Percentiles rank a stretch among this genome's conserved stretches.
phyloP scores from a whole-genome alignment of 37 sponge, comb jelly and placozoan species.

The Oscarella lobularis region DNA sequence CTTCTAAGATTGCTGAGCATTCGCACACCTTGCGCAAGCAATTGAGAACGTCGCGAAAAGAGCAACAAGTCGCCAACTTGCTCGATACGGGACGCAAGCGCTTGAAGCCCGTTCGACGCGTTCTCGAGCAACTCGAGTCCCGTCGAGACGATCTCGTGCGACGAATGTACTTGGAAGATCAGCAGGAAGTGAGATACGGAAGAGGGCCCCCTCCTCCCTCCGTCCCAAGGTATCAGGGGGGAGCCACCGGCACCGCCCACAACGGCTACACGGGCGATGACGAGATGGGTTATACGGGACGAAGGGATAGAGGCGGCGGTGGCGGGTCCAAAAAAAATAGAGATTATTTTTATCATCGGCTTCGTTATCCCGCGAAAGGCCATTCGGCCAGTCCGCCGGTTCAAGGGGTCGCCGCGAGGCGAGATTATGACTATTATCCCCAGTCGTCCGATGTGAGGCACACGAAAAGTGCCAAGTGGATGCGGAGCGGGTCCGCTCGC shows the following conservation, averaged over 20 bases:
- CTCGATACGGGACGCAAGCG: neutral
- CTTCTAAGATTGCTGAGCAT: neutral
- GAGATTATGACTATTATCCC: neutral
- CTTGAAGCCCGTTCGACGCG: neutral
- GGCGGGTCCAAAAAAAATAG: neutral
- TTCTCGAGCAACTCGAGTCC: neutral
- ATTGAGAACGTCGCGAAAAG: neutral
- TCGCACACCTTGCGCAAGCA: neutral
- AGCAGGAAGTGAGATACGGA: neutral
- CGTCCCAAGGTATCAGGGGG: neutral
- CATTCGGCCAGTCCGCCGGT: too few relatives aligned
- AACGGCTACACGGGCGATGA: neutral
- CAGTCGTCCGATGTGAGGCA: neutral
- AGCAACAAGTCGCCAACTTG: neutral
- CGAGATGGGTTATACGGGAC: neutral
- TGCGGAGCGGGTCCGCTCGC: too few relatives aligned
- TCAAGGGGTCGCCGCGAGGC: neutral
- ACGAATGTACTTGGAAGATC: neutral
- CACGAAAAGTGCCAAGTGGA: neutral
- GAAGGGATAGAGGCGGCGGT: neutral
- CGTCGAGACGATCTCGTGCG: neutral
- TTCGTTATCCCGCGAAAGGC: too few relatives aligned
- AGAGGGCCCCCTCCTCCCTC: too few relatives aligned
- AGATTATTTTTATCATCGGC: neutral
- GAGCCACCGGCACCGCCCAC: neutral